These are phyloP conservation scores for Mesorhabditis spiculigera DNA, from an alignment of 2,888 invertebrate species.

Conservation along the genomic window DNA sequence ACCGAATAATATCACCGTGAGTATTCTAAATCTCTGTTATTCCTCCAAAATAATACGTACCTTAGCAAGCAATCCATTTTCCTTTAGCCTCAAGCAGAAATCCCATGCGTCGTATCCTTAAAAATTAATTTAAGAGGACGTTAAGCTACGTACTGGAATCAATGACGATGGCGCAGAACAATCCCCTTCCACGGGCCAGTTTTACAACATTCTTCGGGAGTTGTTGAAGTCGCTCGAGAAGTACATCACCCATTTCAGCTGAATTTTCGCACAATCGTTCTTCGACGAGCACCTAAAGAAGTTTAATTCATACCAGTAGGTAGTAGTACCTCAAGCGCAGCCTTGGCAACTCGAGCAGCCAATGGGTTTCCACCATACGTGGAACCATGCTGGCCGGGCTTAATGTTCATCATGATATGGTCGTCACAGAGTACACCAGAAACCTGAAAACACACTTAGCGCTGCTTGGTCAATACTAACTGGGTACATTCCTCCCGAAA, in stretches of 20 bases:
- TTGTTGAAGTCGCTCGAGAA: conserved; percentile 72
- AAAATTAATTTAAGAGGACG: conserved; percentile 22
- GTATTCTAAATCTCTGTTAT: conserved; percentile 70
- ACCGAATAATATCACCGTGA: conserved; percentile 87
- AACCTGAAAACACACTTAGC: conserved; percentile 59
- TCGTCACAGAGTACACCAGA: conserved; percentile 83
- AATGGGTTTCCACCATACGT: conserved; percentile 96
- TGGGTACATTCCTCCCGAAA: conserved; percentile 86
- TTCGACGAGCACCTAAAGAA: conserved; percentile 69
- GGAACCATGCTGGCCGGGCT: conserved; percentile 89
- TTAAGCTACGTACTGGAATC: conserved; percentile 58
- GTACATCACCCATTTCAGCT: conserved; percentile 71
- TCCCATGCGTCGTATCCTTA: conserved; percentile 82
- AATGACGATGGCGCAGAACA: conserved; percentile 81
- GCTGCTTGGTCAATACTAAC: conserved; percentile 61
- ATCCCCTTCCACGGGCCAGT: conserved; percentile 79
- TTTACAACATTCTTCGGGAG: conserved; percentile 75
- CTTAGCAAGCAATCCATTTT: conserved; percentile 86
- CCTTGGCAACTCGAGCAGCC: conserved; percentile 80
- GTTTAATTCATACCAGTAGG: neutral
- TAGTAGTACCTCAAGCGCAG: conserved; percentile 73
- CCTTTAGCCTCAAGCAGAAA: conserved; percentile 79
- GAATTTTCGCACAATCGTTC: conserved; percentile 85
- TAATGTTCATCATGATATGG: conserved; percentile 79
- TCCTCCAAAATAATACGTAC: neutral